Evolutionary conservation across 1,140 invertebrate genomes (phyloP), one percentile per base, ranked within the genome.

Genomic region (Atta cephalotes): DNA sequence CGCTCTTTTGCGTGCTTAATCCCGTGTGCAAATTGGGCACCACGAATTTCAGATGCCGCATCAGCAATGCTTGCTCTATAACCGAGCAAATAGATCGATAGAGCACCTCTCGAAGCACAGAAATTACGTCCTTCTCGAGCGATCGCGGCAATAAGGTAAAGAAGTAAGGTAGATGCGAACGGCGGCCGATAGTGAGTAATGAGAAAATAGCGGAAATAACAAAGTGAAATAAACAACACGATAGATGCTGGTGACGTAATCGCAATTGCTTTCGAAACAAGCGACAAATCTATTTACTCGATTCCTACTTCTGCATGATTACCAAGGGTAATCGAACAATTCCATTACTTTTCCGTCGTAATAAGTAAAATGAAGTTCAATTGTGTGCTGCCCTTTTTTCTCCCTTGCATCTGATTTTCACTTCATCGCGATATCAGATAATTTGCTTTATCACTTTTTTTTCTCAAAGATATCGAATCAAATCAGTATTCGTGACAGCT

Each of bases 191-290:
- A 58, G n/a, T 76, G 70, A 84, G 28, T 74, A 84, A 84, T 84
- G 70, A 31, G 39, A 62, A 62, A 63, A 31, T 14, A 39, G 16
- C 56, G 70, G 31, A 76, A 84, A 62, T 51, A 58, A 76, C 70
- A 62, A 76, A 76, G 72, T 84, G 28, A 84, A 84, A 84, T 84
- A 76, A 70, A 76, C 45, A 39, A 63, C 14, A 25, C 70, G 49
- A 62, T 60, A 74, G 60, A 84, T 63, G 80, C 14, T 25, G 16
- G 56, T 35, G 80, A 76, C 70, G 39, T 63, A 49, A 63, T 35
- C 39, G 28, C 39, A 35, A 76, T 84, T 62, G 70, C 45, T 39
- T 31, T 35, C 51, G 53, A 72, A 82, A 53, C 28, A 72, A 28
- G 35, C 5, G 68, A 60, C 66, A 82, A 31, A 14, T 82, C 53